Conservation (phyloP, 2,797 vertebrate species). For the Perdix hodgsoniae region DNA sequence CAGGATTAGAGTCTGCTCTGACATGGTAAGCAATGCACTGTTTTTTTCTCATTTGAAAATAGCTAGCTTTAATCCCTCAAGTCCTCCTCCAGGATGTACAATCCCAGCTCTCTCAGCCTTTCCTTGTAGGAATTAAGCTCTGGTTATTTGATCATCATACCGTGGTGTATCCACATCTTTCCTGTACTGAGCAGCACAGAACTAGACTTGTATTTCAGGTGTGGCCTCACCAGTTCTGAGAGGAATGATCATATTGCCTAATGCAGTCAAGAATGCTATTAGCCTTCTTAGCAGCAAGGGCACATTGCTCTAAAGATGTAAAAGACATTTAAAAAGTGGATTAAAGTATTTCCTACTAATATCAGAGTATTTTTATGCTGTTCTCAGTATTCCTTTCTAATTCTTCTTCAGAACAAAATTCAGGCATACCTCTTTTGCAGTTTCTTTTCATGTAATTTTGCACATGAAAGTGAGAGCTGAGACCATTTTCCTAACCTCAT, state of each 20-base stretch:
- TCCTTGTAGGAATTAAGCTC: not conserved
- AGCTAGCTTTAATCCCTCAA: not conserved
- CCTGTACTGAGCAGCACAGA: not conserved
- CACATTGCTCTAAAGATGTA: not conserved
- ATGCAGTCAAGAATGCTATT: not conserved
- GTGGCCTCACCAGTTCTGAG: not conserved
- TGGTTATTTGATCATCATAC: not conserved
- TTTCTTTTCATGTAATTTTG: not conserved
- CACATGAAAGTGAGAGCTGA: not conserved
- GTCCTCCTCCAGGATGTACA: not conserved
- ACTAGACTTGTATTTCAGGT: not conserved
- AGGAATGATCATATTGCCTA: not conserved
- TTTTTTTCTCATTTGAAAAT: not conserved
- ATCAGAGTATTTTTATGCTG: not conserved
- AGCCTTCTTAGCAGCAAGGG: not conserved
- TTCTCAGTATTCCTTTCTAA: not conserved
- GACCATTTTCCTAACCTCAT: not conserved
- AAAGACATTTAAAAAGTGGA: not conserved
- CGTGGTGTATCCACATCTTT: not conserved
- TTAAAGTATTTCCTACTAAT: not conserved
- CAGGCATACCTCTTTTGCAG: not conserved
- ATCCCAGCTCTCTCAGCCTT: not conserved
- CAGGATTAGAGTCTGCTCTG: not conserved
- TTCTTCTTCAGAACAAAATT: not conserved
- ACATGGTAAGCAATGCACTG: fast-evolving